These are phyloP conservation scores for Netelia inedita DNA, from an alignment of 2,888 invertebrate genomes.

Conservation along the genomic window DNA sequence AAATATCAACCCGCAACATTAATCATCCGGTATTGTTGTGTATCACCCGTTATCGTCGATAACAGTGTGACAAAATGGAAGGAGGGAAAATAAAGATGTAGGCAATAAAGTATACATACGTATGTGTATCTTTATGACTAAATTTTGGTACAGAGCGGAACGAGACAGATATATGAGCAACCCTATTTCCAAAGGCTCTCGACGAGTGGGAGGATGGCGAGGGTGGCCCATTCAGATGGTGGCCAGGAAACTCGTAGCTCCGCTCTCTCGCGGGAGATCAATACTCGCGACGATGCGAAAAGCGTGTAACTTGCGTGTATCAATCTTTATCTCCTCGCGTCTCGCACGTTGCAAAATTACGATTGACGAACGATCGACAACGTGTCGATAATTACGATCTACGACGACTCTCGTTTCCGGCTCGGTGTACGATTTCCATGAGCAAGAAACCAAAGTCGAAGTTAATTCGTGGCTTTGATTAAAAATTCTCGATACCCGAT, in stretches of 20 bases:
- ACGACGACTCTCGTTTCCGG: background rate
- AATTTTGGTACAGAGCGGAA: slow-evolving; percentile 40
- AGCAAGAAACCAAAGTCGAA: background rate
- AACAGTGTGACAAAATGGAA: background rate
- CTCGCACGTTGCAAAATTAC: background rate
- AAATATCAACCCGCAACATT: too few relatives aligned
- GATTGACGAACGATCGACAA: background rate
- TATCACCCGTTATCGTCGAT: too few relatives aligned
- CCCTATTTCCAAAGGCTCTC: slow-evolving; percentile 71
- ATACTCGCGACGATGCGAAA: slow-evolving; percentile 83
- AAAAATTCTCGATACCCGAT: background rate
- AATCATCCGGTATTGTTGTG: too few relatives aligned
- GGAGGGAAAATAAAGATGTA: background rate
- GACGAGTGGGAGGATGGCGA: slow-evolving; percentile 71
- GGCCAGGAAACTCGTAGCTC: slow-evolving; percentile 74
- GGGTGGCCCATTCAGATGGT: slow-evolving; percentile 81
- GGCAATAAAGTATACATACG: background rate
- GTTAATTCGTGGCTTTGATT: background rate
- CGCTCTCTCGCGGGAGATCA: slow-evolving; percentile 78
- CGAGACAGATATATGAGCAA: slow-evolving; percentile 62
- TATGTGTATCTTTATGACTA: background rate
- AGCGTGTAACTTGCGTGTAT: slow-evolving; percentile 67
- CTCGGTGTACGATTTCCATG: background rate
- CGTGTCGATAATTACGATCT: background rate
- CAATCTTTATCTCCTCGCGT: slow-evolving; percentile 13